A percentile compares a stretch with the other conserved stretches of the same genome.
These are phyloP conservation scores for Oxystoma pomonae DNA, from an alignment of 2,888 invertebrate genomes.

Conservation along the genomic window DNA sequence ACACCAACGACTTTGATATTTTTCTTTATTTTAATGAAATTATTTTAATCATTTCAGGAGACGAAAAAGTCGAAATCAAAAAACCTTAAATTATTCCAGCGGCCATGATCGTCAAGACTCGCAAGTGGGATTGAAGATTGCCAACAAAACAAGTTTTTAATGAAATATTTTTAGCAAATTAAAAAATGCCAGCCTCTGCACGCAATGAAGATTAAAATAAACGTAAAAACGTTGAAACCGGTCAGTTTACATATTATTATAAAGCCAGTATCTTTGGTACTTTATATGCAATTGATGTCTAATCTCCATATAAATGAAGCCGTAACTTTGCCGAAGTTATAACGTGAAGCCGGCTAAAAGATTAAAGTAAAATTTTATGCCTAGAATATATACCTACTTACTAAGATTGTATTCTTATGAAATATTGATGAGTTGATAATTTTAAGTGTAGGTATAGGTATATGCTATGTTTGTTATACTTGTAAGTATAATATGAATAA, in stretches of 20 bases:
- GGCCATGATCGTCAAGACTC: neutral
- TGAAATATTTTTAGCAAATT: neutral
- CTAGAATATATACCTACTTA: too few relatives aligned
- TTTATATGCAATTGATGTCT: slow-evolving; percentile 3
- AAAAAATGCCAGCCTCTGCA: neutral
- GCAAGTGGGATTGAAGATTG: neutral
- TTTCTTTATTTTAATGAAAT: too few relatives aligned
- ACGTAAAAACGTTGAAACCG: neutral
- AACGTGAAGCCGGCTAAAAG: neutral
- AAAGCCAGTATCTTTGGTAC: neutral
- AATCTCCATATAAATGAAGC: slow-evolving; percentile 1
- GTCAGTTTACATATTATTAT: neutral
- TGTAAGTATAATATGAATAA: too few relatives aligned
- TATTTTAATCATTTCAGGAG: too few relatives aligned
- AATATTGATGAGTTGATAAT: too few relatives aligned
- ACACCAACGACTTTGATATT: too few relatives aligned
- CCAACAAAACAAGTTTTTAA: neutral
- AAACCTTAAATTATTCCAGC: too few relatives aligned
- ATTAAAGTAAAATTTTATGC: neutral
- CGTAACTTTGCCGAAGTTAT: neutral
- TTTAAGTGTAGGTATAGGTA: too few relatives aligned
- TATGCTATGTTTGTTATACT: too few relatives aligned
- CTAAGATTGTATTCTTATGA: too few relatives aligned
- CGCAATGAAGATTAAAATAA: neutral
- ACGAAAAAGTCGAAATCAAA: too few relatives aligned